Conservation (phyloP, 2,113 vertebrate genomes). For the Orientallactaga bullata region DNA sequence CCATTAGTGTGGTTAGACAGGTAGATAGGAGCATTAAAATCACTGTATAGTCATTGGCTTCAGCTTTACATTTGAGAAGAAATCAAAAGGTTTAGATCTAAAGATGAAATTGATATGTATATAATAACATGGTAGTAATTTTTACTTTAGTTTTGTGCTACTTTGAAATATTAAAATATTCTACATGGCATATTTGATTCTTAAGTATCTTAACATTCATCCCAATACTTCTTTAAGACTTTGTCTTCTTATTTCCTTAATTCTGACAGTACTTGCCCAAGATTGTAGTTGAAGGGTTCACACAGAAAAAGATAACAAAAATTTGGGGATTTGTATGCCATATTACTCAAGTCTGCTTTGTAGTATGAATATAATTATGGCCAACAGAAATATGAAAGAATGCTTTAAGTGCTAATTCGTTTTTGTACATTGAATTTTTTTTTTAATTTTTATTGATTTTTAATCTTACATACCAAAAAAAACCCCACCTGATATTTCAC, state of each 20-base stretch:
- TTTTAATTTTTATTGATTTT: too few relatives aligned
- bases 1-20: not conserved
- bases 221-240: not conserved
- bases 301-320: not conserved
- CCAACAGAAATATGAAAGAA: constrained; percentile 10
- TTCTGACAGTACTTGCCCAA: not conserved
- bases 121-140: not conserved
- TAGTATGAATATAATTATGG: constrained; percentile 8
- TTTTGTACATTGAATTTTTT: not conserved
- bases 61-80: not conserved
- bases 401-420: not conserved
- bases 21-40: not conserved
- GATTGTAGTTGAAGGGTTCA: not conserved
- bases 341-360: not conserved
- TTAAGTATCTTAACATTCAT: not conserved
- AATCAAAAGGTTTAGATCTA: not conserved
- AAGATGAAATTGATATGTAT: not conserved
- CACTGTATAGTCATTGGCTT: not conserved
- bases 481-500: too few relatives aligned
- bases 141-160: not conserved
- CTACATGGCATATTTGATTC: not conserved
- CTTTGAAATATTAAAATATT: not conserved
- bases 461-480: too few relatives aligned
- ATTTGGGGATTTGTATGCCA: not conserved
- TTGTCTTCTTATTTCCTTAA: not conserved